These are phyloP conservation scores for Drosophila melanosoma DNA, from an alignment of 2,888 invertebrate species.

Conservation along the genomic window DNA sequence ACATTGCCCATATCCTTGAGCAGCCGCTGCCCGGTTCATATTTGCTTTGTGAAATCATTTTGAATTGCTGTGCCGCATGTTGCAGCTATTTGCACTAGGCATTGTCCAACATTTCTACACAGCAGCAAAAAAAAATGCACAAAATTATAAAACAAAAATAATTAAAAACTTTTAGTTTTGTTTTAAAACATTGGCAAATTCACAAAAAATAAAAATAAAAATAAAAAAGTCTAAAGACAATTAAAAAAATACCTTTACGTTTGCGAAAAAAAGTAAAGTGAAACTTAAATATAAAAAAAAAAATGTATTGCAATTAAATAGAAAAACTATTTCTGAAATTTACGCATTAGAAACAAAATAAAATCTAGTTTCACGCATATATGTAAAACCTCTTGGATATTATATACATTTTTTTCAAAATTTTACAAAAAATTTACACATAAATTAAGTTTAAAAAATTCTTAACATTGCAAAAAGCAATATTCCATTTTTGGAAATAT, in stretches of 20 bases:
- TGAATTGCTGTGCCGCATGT: slow-evolving; percentile 55
- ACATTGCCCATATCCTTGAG: neutral
- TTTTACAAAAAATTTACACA: neutral
- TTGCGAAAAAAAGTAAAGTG: too few species aligned
- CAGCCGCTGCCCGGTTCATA: slow-evolving; percentile 25
- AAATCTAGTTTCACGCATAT: neutral
- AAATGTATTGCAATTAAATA: neutral
- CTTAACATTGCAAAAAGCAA: neutral
- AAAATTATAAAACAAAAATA: neutral
- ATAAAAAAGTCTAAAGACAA: too few species aligned
- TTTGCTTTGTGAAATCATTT: slow-evolving; percentile 65
- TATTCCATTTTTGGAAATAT: neutral
- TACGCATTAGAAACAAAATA: neutral
- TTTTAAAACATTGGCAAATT: neutral
- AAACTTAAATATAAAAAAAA: neutral
- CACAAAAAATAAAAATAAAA: too few species aligned
- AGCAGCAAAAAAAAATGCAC: neutral
- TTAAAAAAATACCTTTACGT: neutral
- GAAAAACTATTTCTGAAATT: neutral
- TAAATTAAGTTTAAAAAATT: neutral
- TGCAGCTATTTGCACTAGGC: slow-evolving; percentile 58
- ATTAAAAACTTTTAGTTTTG: too few species aligned
- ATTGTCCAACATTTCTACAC: slow-evolving; percentile 33
- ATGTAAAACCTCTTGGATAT: neutral
- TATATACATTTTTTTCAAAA: rapidly evolving